Percentiles rank a stretch among this genome's conserved stretches.
Conservation (phyloP, 2,113 vertebrate species). For the Rhombomys opimus region DNA sequence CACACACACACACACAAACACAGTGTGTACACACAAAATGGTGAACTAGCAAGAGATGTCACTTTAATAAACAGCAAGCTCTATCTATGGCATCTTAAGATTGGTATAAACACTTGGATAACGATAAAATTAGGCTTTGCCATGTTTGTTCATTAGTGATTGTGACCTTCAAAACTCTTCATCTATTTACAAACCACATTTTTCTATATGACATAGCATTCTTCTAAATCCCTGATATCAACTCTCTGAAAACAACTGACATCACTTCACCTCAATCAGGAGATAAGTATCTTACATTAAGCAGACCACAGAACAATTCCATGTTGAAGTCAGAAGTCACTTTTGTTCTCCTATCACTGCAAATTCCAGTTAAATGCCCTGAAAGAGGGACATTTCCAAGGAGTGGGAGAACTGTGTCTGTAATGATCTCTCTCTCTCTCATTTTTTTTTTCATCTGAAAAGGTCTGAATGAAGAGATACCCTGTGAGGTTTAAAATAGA, state of each 20-base stretch:
- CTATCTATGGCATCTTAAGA: not conserved
- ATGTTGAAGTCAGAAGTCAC: slow-evolving; percentile 1
- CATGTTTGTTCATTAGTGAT: slow-evolving; percentile 13
- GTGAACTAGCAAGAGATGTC: not conserved
- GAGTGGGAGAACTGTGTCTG: not conserved
- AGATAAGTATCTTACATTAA: not conserved
- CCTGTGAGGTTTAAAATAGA: not conserved
- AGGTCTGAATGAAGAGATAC: not conserved
- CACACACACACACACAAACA: not conserved
- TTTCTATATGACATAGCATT: not conserved
- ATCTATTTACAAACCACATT: slow-evolving; percentile 15
- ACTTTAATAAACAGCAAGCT: not conserved
- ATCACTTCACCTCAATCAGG: slow-evolving; percentile 4
- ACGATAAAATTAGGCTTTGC: slow-evolving; percentile 42
- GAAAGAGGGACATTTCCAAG: slow-evolving; percentile 47
- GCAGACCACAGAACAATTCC: slow-evolving; percentile 25
- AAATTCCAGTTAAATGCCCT: slow-evolving; percentile 43
- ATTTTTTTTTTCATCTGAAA: not conserved
- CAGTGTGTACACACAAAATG: not conserved
- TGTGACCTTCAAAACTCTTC: not conserved
- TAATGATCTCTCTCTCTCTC: not conserved
- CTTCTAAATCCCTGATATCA: slow-evolving; percentile 24
- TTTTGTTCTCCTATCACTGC: not conserved
- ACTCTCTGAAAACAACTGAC: slow-evolving; percentile 3
- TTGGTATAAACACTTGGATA: not conserved